phyloP scores from a whole-genome alignment of 2,113 vertebrate genomes.

The Rattus rattus region DNA sequence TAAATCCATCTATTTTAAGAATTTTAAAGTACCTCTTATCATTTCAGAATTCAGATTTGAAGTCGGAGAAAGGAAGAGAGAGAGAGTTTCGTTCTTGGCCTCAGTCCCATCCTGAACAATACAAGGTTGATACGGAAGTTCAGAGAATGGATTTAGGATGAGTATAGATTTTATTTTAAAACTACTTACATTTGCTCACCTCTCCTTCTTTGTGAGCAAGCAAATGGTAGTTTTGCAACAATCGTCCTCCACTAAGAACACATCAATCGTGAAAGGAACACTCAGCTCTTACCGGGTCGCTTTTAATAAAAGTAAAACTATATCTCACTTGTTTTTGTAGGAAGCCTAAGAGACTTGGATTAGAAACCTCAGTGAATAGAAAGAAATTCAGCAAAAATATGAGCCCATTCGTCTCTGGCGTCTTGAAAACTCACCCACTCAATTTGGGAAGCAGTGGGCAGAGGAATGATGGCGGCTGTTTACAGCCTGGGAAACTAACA shows the following conservation, averaged over 20 bases:
- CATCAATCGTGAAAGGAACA: constrained; percentile 50
- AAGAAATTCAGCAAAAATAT: constrained; percentile 50
- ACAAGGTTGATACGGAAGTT: constrained; percentile 70
- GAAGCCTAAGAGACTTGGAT: constrained; percentile 59
- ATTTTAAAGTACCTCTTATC: constrained; percentile 81
- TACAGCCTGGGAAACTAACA: background rate
- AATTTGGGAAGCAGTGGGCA: background rate
- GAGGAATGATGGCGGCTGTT: background rate
- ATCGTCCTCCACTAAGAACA: constrained; percentile 21
- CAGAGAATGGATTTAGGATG: constrained; percentile 73
- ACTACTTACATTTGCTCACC: constrained; percentile 69
- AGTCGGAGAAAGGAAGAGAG: constrained; percentile 77
- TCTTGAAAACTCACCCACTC: constrained; percentile 16
- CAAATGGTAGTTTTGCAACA: constrained; percentile 60
- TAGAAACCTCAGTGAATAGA: constrained; percentile 42
- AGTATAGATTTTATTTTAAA: constrained; percentile 80
- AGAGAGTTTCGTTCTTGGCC: constrained; percentile 78
- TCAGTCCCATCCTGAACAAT: constrained; percentile 71
- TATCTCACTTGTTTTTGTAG: constrained; percentile 53
- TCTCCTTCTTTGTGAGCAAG: constrained; percentile 67
- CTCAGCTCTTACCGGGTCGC: constrained; percentile 41
- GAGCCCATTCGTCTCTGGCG: constrained; percentile 29
- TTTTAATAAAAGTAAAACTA: constrained; percentile 64
- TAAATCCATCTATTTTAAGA: constrained; percentile 82
- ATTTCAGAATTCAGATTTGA: constrained; percentile 79